Base-by-base conservation (phyloP, 2,797 vertebrate genomes). In the Peromyscus aztecus region DNA sequence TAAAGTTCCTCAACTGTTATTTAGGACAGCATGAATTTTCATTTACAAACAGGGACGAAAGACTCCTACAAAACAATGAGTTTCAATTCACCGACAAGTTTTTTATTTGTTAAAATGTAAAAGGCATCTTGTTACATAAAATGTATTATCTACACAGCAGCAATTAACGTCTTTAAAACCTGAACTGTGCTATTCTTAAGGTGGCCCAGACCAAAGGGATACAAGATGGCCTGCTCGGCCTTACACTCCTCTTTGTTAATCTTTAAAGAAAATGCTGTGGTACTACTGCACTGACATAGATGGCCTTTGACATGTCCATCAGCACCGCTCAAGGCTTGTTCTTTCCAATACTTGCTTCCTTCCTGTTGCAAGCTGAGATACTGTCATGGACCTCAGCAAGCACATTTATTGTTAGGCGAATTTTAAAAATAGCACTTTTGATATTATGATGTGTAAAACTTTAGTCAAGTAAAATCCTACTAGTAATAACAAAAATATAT, bases 1-100 rank as follows among this genome's bases (percentile, higher is more conserved):
- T 95, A 98, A 98, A 97, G 97, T 98, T 98, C 97, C 97, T 98
- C 96, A 98, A 96, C 96, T 96, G 90, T 94, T 97, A 96, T 98
- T 98, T 97, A 97, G 86, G 95, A 98, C 89, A 98, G 95, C 75
- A 97, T 89, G 46, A 96, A 96, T 97, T 98, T 97, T 98, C 97
- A 98, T 96, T 91, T 98, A 94, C 67, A 98, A 84, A 98, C 97
- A 97, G 96, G 96, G 97, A 97, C 89, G 91, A 96, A 73, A 52
- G 93, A 97, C 96, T 90, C 59, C 40, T 0, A 80, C 27, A 86
- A 94, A 97, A 86, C 81, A 90, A 92, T 49, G 71, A 7, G 71
- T 43, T 96, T 97, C 55, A 89, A 89, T 67, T 92, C 90, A 97
- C 31, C 93, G 83, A 75, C 55, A 89, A 88, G 76, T 85, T 92